phyloP scores from a whole-genome alignment of 2,113 vertebrate species.

The Mus spicilegus region DNA sequence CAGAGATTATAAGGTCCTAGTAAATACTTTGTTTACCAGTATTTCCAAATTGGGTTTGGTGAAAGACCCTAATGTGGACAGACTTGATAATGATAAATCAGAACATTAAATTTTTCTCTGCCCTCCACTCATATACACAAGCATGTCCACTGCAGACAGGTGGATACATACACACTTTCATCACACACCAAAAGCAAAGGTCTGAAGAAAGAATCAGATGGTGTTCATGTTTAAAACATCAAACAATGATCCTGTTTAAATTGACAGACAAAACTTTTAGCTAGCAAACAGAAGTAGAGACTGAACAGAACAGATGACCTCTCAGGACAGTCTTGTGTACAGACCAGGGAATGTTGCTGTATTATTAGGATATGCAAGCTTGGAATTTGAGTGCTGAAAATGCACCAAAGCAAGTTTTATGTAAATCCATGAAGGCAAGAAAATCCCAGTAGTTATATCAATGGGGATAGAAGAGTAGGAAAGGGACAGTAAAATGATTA shows the following conservation, averaged over 20 bases:
- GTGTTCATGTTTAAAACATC: neutral
- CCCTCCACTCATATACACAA: neutral
- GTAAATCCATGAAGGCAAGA: neutral
- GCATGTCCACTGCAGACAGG: neutral
- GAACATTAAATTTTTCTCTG: neutral
- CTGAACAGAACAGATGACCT: neutral
- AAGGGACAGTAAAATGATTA: neutral
- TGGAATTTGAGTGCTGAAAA: neutral
- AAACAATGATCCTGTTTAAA: neutral
- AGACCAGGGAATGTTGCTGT: neutral
- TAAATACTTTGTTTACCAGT: neutral
- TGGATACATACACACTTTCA: neutral
- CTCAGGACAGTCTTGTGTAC: neutral
- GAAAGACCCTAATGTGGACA: neutral
- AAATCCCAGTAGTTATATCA: neutral
- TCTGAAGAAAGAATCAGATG: neutral
- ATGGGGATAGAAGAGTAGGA: neutral
- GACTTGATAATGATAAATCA: neutral
- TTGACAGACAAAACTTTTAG: neutral
- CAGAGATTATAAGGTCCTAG: neutral
- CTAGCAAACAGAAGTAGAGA: neutral
- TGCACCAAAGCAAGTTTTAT: neutral
- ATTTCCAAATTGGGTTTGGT: neutral
- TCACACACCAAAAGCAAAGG: neutral
- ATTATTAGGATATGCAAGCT: neutral